Percentiles rank a stretch among this genome's conserved stretches.
phyloP scores from a whole-genome alignment of 2,113 vertebrate species.

The Neogobius melanostomus region DNA sequence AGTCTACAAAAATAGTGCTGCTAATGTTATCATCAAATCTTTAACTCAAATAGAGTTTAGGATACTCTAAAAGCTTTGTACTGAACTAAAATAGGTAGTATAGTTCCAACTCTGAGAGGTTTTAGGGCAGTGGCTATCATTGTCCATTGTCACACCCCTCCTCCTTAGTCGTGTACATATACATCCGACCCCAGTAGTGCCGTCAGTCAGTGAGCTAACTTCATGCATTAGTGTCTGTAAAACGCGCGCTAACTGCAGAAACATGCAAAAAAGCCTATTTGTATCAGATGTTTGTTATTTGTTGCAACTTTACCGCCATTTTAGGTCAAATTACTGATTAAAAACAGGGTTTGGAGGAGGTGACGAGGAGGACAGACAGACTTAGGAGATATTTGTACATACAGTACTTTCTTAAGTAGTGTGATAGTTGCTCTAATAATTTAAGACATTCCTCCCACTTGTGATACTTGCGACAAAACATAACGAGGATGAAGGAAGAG shows the following conservation, averaged over 20 bases:
- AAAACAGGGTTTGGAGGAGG: slow-evolving; percentile 26
- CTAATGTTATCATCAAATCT: slow-evolving; percentile 38
- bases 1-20: slow-evolving; percentile 54
- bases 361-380: slow-evolving; percentile 16
- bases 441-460: slow-evolving; percentile 54
- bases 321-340: slow-evolving; percentile 18
- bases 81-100: slow-evolving; percentile 27
- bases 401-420: slow-evolving; percentile 48
- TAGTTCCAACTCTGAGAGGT: slow-evolving; percentile 27
- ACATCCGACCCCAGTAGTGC: slow-evolving; percentile 33
- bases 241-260: slow-evolving; percentile 31
- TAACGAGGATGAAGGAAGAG: slow-evolving; percentile 11
- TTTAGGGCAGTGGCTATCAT: slow-evolving; percentile 19
- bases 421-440: slow-evolving; percentile 34
- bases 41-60: slow-evolving; percentile 5
- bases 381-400: slow-evolving; percentile 55
- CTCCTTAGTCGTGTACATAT: slow-evolving; percentile 41
- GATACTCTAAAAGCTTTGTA: slow-evolving; percentile 19
- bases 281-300: slow-evolving; percentile 21
- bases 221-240: slow-evolving; percentile 42
- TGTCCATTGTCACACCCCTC: slow-evolving; percentile 24
- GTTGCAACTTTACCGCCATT: slow-evolving; percentile 29
- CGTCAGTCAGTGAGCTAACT: slow-evolving; percentile 33
- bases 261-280: slow-evolving; percentile 23
- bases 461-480: slow-evolving; percentile 22